Base-by-base conservation (phyloP, 2,797 vertebrate genomes). In the Chloroceryle amazona region DNA sequence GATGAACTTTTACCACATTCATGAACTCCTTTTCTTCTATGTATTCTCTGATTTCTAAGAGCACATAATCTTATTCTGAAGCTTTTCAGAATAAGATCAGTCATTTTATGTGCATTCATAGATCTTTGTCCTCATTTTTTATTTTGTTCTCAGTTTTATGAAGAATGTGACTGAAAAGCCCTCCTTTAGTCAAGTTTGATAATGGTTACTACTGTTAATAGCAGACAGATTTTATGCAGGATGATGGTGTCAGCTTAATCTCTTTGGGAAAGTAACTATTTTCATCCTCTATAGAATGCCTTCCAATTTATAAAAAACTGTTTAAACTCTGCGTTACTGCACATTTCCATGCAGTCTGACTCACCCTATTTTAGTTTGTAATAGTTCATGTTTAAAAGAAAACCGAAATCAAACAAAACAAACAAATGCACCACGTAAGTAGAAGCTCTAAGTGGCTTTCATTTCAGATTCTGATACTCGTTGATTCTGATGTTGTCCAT, bases 11-110 rank as follows among this genome's bases (percentile, higher is more conserved):
- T 29, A 42, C 5, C 6, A 11, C 11, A 28, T 65, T 73, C 76
- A 5, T 75, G 16, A 90, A 68, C 16, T 26, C 10, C 70, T 80
- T 82, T 66, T 70, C 14, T 4, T 49, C 33, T 80, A 63, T 76
- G 37, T 2, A 37, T 86, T 68, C 31, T 86, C 33, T 86, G 54
- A 68, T 83, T 83, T 92, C n/a, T 68, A 41, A 55, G 62, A 85
- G 39, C 29, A 61, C 2, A 21, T 33, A 33, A 68, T 51, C 51
- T 82, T 17, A 57, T 73, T 95, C n/a, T 74, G 73, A 62, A 93
- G 31, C 28, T 81, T 93, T 94, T 80, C 39, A n/a, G n/a, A n/a
- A 25, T 17, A 68, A 42, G 31, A 28, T 86, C 26, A 37, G 57
- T 58, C 10, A 0, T 46, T 80, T 91, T 35, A n/a, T 23, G 29